Percentiles rank a stretch among this genome's conserved stretches.
These are phyloP conservation scores for Paralvinella palmiformis DNA, from an alignment of 1,140 invertebrate species.

Conservation along the genomic window DNA sequence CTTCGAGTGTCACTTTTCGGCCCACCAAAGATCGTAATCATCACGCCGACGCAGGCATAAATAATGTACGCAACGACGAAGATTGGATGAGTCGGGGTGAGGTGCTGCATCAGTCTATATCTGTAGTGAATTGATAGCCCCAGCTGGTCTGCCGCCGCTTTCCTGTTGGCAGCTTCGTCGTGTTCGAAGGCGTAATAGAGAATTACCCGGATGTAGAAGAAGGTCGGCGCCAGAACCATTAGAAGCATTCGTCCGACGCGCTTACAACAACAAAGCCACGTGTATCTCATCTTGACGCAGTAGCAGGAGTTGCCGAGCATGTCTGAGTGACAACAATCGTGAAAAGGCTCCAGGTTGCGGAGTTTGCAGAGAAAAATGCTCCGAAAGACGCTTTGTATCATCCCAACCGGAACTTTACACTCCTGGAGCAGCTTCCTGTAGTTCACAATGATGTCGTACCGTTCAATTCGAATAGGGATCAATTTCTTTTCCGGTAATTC, in stretches of 20 bases:
- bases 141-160: not conserved
- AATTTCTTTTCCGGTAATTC: not conserved
- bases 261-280: conserved; percentile 4
- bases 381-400: not conserved
- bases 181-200: conserved; percentile 13
- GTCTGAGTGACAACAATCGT: conserved; percentile 1
- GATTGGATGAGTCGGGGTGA: conserved; percentile 36
- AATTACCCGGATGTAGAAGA: conserved; percentile 7
- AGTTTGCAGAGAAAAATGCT: conserved; percentile 14
- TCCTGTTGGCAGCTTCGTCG: not conserved
- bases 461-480: conserved; percentile 4
- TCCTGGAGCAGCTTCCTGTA: conserved; percentile 7
- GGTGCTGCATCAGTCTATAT: conserved; percentile 27
- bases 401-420: conserved; percentile 10
- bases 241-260: not conserved
- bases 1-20: not conserved
- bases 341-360: conserved; percentile 7
- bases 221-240: not conserved
- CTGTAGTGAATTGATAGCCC: conserved; percentile 6
- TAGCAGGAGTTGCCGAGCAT: not conserved
- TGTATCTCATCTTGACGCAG: not conserved
- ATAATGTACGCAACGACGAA: conserved; percentile 39
- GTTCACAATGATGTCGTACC: conserved; percentile 11
- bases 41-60: conserved; percentile 31
- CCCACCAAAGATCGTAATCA: conserved; percentile 22